Conservation (phyloP, 2,113 vertebrate species). For the Melanerpes aurifrons region DNA sequence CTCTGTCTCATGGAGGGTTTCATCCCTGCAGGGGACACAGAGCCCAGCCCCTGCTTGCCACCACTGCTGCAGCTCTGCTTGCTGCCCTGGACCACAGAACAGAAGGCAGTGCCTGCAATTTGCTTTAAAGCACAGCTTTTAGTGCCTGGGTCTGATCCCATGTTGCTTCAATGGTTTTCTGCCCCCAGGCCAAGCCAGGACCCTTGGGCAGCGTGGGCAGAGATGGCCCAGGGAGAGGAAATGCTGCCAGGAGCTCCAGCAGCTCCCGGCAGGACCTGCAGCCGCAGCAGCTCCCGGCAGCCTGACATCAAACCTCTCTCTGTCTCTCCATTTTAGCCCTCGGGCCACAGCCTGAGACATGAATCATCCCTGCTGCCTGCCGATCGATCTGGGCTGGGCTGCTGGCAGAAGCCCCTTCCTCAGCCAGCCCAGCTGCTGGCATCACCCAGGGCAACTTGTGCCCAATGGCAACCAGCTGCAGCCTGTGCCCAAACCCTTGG, state of each 20-base stretch:
- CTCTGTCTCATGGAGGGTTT: neutral
- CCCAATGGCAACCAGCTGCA: accelerated
- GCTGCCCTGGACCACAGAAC: accelerated
- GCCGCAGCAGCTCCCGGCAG: neutral
- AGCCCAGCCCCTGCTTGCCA: neutral
- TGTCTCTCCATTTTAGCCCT: neutral
- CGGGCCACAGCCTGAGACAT: slow-evolving; percentile 38
- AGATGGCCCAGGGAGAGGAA: neutral
- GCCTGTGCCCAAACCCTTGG: neutral
- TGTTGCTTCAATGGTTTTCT: neutral
- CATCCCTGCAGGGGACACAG: accelerated
- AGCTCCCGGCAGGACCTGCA: neutral
- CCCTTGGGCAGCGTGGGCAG: neutral
- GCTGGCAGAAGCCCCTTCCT: slow-evolving; percentile 1
- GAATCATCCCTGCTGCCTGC: slow-evolving; percentile 9
- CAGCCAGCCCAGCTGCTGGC: neutral
- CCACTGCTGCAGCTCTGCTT: accelerated
- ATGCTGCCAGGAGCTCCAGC: neutral
- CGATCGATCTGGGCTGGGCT: neutral
- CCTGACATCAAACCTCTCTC: slow-evolving; percentile 42
- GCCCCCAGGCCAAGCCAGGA: slow-evolving; percentile 23
- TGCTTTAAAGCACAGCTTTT: accelerated
- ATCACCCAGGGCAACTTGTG: accelerated
- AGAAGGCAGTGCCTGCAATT: neutral
- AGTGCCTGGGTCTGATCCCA: neutral